A percentile compares a stretch with the other conserved stretches of the same genome.
Evolutionary conservation across 2,797 vertebrate species (phyloP).

Genomic region (Halcyon smyrnensis): DNA sequence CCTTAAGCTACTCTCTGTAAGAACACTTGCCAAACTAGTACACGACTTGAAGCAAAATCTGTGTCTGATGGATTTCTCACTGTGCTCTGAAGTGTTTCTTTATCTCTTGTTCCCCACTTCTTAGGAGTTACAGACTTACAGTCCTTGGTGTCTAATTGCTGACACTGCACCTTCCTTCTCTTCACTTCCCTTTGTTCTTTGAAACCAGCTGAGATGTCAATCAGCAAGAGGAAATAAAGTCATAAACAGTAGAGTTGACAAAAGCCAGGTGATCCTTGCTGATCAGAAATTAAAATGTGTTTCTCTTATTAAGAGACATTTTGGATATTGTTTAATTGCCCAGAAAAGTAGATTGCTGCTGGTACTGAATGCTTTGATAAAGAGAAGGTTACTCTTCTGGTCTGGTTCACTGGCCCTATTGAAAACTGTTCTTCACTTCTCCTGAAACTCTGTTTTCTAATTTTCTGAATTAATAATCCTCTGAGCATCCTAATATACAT

Average conservation of each 20-base stretch:
- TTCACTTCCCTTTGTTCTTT: neutral
- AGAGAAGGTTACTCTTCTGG: neutral
- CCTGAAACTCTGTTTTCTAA: neutral
- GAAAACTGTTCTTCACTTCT: neutral
- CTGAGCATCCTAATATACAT: neutral
- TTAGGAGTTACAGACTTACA: neutral
- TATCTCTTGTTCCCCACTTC: neutral
- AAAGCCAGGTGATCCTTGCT: neutral
- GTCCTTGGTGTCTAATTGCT: neutral
- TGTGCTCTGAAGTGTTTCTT: neutral
- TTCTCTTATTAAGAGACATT: neutral
- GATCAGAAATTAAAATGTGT: neutral
- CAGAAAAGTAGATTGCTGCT: neutral
- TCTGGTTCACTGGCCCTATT: neutral
- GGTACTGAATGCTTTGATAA: neutral
- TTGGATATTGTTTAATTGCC: neutral
- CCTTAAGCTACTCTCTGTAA: neutral
- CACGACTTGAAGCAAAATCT: slow-evolving; percentile 1
- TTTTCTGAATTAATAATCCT: neutral
- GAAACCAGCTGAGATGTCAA: neutral
- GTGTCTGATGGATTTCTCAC: neutral
- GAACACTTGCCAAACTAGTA: neutral
- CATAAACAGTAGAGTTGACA: neutral
- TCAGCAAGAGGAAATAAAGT: neutral
- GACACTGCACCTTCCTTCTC: neutral